phyloP scores from a whole-genome alignment of 2,888 invertebrate species.

The Scaptomyza caliginosa region DNA sequence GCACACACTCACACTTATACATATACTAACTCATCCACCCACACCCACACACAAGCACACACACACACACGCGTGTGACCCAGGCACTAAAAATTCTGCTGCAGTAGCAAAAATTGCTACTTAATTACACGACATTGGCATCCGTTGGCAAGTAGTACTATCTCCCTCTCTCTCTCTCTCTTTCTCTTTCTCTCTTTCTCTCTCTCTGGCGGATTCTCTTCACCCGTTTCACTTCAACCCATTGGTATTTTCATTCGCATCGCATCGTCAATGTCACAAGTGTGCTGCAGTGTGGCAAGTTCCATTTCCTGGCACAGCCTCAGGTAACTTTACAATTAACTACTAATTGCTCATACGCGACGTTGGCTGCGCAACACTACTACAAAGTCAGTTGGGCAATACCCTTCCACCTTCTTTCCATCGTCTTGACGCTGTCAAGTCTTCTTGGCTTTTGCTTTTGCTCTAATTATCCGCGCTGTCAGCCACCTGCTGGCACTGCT shows the following conservation, averaged over 20 bases:
- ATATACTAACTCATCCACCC: conserved; percentile 8
- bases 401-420: neutral
- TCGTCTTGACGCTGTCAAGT: conserved; percentile 6
- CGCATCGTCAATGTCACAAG: conserved; percentile 71
- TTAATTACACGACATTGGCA: conserved; percentile 66
- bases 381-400: conserved; percentile 54
- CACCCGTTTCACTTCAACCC: neutral
- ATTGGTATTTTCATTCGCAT: conserved; percentile 43
- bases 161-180: conserved; percentile 1
- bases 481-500: conserved; percentile 33
- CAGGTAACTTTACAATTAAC: conserved; percentile 75
- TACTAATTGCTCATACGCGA: conserved; percentile 79
- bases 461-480: conserved; percentile 76
- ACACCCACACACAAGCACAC: neutral
- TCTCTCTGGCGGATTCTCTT: neutral
- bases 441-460: conserved; percentile 41
- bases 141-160: conserved; percentile 17
- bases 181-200: neutral
- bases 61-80: conserved; percentile 25
- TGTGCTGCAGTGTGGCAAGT: conserved; percentile 57
- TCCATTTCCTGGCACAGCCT: conserved; percentile 53
- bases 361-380: conserved; percentile 61
- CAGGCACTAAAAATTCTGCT: conserved; percentile 66
- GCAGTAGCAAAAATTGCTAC: conserved; percentile 76
- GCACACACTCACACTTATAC: neutral